Percentiles rank a stretch among this genome's conserved stretches.
These are phyloP conservation scores for Hiodon alosoides DNA, from an alignment of 2,113 vertebrate genomes.

Conservation along the genomic window DNA sequence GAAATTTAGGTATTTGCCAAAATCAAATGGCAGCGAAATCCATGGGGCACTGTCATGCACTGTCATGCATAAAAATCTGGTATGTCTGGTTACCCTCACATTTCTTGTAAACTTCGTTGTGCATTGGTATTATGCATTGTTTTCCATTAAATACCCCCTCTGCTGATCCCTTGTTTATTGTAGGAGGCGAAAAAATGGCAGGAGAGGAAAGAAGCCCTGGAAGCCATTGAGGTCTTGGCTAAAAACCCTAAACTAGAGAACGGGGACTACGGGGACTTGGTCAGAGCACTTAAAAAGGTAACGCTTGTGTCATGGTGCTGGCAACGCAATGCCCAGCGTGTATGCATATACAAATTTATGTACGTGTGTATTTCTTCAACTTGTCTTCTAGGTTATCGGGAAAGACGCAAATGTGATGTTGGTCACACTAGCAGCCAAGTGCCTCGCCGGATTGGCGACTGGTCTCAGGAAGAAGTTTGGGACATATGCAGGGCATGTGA, in stretches of 20 bases:
- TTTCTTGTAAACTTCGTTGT: not conserved
- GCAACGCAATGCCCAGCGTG: not conserved
- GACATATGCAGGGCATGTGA: constrained; percentile 86
- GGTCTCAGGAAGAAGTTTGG: constrained; percentile 98
- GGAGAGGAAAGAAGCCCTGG: constrained; percentile 93
- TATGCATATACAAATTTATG: not conserved
- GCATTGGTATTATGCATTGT: not conserved
- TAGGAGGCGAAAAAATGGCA: constrained; percentile 99
- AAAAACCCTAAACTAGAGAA: constrained; percentile 92
- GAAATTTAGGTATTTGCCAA: no score
- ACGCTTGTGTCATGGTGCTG: not conserved
- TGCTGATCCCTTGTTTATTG: constrained; percentile 14
- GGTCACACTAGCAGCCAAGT: constrained; percentile 91
- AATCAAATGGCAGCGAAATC: no score
- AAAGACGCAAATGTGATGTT: constrained; percentile 98
- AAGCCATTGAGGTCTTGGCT: constrained; percentile 77
- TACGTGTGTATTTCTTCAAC: constrained; percentile 1
- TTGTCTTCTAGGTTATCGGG: constrained; percentile 76
- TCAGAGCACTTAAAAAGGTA: constrained; percentile 93
- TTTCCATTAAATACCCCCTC: not conserved
- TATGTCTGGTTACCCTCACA: not conserved
- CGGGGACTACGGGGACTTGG: constrained; percentile 90
- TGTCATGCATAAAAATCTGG: no score
- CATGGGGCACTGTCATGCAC: no score
- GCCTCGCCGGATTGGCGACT: constrained; percentile 78